phyloP scores from a whole-genome alignment of 37 sponge, comb jelly and placozoan species.

The Chondrilla cf. caribensis region DNA sequence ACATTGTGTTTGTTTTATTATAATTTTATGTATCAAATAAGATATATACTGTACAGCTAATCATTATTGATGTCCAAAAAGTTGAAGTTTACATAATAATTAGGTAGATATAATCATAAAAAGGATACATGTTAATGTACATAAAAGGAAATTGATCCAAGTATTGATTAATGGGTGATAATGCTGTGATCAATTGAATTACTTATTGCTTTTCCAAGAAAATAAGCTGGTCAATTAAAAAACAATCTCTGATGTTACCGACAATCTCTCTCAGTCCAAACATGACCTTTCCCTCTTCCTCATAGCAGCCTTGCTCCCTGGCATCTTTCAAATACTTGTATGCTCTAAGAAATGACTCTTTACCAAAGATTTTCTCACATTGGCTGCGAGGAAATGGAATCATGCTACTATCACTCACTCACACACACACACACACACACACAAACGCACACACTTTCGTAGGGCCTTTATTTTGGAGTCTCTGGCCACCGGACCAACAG shows the following conservation, averaged over 20 bases:
- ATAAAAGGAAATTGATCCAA: too few species aligned
- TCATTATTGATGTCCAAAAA: too few species aligned
- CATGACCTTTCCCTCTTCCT: constrained; percentile 48
- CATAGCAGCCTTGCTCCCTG: neutral
- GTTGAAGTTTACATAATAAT: too few species aligned
- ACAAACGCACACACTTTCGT: neutral
- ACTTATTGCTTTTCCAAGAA: constrained; percentile 63
- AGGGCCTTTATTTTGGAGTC: neutral
- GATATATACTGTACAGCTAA: too few species aligned
- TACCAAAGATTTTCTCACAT: constrained; percentile 30
- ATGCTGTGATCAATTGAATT: too few species aligned
- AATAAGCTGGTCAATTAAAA: constrained; percentile 81
- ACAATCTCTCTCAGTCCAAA: constrained; percentile 41
- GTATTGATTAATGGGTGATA: too few species aligned
- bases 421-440: too few species aligned
- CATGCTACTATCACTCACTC: too few species aligned
- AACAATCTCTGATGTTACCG: constrained; percentile 66
- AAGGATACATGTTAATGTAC: too few species aligned
- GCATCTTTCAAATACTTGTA: constrained; percentile 44
- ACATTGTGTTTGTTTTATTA: too few species aligned
- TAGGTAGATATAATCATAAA: too few species aligned
- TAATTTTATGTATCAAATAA: too few species aligned
- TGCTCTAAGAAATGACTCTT: constrained; percentile 28
- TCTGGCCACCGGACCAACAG: constrained; percentile 1
- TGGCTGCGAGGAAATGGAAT: constrained; percentile 20